Conservation (phyloP, 2,888 invertebrate species). For the Andrena haemorrhoa region DNA sequence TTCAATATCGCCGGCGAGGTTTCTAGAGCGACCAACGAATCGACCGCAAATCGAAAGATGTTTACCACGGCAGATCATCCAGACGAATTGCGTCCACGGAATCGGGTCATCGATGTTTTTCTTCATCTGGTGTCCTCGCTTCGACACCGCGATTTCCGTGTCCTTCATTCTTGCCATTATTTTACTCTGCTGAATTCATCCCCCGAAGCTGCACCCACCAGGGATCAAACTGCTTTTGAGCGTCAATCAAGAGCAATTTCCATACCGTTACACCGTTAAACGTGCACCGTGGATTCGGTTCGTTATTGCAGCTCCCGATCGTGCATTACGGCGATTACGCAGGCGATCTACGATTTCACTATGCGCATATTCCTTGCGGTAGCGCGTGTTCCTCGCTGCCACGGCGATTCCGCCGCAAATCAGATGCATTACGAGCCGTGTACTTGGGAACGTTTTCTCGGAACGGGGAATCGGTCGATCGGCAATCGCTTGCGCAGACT, state of each 20-base stretch:
- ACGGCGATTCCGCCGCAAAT: conserved; percentile 58
- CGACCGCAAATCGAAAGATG: conserved; percentile 1
- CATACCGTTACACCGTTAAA: conserved; percentile 48
- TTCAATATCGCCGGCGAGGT: neutral
- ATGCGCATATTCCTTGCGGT: conserved; percentile 40
- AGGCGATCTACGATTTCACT: conserved; percentile 51
- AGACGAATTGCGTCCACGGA: conserved; percentile 23
- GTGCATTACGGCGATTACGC: conserved; percentile 32
- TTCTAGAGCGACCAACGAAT: neutral
- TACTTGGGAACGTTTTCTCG: conserved; percentile 7
- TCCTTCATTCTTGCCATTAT: neutral
- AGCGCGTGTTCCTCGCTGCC: conserved; percentile 46
- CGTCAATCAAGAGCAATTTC: conserved; percentile 19
- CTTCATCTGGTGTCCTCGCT: conserved; percentile 18
- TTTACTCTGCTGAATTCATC: too few species aligned
- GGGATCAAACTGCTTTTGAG: neutral
- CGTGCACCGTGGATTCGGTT: conserved; percentile 36
- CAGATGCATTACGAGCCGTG: conserved; percentile 35
- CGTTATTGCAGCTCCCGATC: conserved; percentile 40
- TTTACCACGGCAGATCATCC: neutral
- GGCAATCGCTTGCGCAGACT: neutral
- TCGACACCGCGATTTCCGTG: neutral
- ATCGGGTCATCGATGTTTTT: conserved; percentile 42
- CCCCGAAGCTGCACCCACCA: too few species aligned
- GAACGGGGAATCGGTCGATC: conserved; percentile 15